Evolutionary conservation across 2,797 vertebrate genomes (phyloP), one percentile per base, ranked within the genome.

Genomic region (Acanthornis magna): DNA sequence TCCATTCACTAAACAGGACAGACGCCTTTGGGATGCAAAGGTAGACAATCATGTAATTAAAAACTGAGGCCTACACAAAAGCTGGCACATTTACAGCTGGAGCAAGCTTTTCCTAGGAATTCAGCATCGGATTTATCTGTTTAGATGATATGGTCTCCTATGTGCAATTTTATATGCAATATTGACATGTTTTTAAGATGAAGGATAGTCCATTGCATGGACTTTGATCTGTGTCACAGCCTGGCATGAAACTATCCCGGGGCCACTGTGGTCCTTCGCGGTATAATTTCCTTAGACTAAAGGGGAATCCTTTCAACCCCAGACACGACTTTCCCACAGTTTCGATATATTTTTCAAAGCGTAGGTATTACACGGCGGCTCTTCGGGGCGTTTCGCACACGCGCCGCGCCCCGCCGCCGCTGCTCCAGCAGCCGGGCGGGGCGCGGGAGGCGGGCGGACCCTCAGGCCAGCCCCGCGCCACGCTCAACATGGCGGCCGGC

Each of bases 131-230:
- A 3, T 40, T 73, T 73, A 62, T 17, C 23, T 4, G 2, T 17
- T 11, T 3, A 48, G 13, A 29, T 51, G 8, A 47, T 4, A 26
- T 2, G 62, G 5, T n/a, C 78, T 51, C 14, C 26, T 43, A 8
- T 3, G 7, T 9, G 27, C 5, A 26, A 36, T 50, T 63, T 61
- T 15, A 20, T 25, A 54, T 6, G 42, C 21, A 38, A 5, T 5
- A n/a, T 2, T 32, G 36, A 36, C 26, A 0, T 4, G 26, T 55
- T 23, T 71, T 65, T 14, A 54, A 55, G 16, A 14, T 10, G 4
- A 34, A 53, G n/a, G 5, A 3, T 1, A 2, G 16, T 3, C 23
- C 5, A 0, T 5, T 3, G 5, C 1, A 4, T 1, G 25, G 23
- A 11, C 4, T 10, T 2, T 10, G 47, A 26, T 29, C 5, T n/a